Percentiles rank a stretch among this genome's conserved stretches.
phyloP scores from a whole-genome alignment of 1,140 invertebrate genomes.

The Danaus plexippus region DNA sequence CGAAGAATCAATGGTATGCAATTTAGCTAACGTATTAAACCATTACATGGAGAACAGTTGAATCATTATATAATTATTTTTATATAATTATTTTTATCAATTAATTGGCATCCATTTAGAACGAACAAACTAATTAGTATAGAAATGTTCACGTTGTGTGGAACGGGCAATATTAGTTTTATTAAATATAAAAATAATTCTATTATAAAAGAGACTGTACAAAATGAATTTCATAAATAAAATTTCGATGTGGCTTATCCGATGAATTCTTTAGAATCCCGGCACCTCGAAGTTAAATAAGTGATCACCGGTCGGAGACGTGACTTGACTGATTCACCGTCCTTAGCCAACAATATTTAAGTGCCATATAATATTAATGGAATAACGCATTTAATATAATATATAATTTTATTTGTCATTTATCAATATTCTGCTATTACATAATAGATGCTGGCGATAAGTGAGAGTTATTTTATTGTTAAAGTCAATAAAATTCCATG shows the following conservation, averaged over 20 bases:
- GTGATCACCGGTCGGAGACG: conserved; percentile 61
- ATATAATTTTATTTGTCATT: no score
- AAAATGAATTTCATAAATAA: conserved; percentile 64
- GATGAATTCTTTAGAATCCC: conserved; percentile 63
- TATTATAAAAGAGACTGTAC: conserved; percentile 50
- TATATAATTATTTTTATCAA: no score
- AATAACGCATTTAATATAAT: no score
- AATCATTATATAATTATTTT: conserved; percentile 5
- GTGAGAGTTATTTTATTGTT: no score
- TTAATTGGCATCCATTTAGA: no score
- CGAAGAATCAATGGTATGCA: conserved; percentile 15
- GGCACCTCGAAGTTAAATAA: conserved; percentile 62
- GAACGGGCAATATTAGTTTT: neutral
- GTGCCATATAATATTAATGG: no score
- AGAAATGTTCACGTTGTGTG: neutral
- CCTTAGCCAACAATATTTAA: no score
- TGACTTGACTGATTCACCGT: conserved; percentile 29
- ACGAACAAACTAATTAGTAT: neutral
- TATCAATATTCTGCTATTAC: no score
- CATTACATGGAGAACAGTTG: conserved; percentile 13
- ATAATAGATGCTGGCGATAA: no score
- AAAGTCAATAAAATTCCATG: no score
- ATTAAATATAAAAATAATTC: conserved; percentile 40
- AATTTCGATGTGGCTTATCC: conserved; percentile 50
- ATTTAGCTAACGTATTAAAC: conserved; percentile 17